These are phyloP conservation scores for Actinernus sp. DNA, from an alignment of 92 coral and sea anemone genomes.

Conservation along the genomic window DNA sequence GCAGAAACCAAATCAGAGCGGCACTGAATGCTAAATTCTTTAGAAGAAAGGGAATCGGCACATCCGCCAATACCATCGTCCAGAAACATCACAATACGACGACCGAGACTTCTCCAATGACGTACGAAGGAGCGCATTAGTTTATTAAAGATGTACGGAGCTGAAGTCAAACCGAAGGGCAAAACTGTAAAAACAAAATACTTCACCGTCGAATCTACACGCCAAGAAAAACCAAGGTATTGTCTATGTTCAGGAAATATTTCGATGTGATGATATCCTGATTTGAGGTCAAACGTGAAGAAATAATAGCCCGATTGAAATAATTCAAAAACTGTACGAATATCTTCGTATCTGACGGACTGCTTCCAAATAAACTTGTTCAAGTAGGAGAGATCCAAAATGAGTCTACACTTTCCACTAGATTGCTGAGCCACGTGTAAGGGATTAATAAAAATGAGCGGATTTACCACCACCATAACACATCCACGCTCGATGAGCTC, in stretches of 20 bases:
- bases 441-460: conserved; percentile 28
- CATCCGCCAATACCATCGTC: too few relatives aligned
- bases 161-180: conserved; percentile 60
- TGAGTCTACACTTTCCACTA: conserved; percentile 20
- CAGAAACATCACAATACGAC: too few relatives aligned
- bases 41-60: too few relatives aligned
- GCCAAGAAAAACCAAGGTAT: conserved; percentile 50
- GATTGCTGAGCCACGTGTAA: conserved; percentile 27
- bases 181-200: conserved; percentile 28
- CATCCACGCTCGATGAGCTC: conserved; percentile 44
- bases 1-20: too few relatives aligned
- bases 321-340: conserved; percentile 1
- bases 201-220: neutral
- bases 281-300: conserved; percentile 44
- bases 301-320: conserved; percentile 17
- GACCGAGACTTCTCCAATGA: conserved; percentile 50
- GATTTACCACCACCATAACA: conserved; percentile 17
- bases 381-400: conserved; percentile 30
- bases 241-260: conserved; percentile 32
- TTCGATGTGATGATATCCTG: conserved; percentile 50
- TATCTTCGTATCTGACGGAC: conserved; percentile 14
- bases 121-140: conserved; percentile 20
- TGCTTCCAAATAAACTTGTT: conserved; percentile 40
- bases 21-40: too few relatives aligned
- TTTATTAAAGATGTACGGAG: conserved; percentile 54